Percentiles rank a stretch among this genome's conserved stretches.
These are phyloP conservation scores for Enteromius fasciolatus DNA, from an alignment of 2,797 vertebrate genomes.

Conservation along the genomic window DNA sequence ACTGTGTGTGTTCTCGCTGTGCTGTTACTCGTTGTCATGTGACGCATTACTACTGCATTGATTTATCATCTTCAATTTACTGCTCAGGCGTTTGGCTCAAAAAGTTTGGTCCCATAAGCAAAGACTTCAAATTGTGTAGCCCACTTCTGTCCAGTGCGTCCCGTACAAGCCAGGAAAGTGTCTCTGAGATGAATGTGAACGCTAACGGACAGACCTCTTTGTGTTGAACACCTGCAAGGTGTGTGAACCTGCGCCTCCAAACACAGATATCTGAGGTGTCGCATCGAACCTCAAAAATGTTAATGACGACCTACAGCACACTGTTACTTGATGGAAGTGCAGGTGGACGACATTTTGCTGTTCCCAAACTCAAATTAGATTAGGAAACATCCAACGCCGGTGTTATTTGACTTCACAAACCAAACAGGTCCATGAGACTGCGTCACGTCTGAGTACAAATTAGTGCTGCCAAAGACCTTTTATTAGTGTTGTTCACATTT, in stretches of 20 bases:
- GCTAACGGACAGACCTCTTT: background rate
- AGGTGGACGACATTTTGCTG: background rate
- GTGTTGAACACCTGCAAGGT: background rate
- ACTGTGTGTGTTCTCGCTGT: background rate
- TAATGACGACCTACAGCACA: background rate
- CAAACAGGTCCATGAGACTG: background rate
- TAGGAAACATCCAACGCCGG: background rate
- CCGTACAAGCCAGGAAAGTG: background rate
- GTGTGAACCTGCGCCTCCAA: background rate
- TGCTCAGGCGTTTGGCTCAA: background rate
- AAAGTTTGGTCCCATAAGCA: background rate
- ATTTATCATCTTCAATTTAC: background rate
- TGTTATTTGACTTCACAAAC: background rate
- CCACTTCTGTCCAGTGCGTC: background rate
- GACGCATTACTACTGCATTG: background rate
- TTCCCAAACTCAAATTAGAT: background rate
- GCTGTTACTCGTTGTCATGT: background rate
- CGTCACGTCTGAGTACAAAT: too few species aligned
- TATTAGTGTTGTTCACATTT: background rate
- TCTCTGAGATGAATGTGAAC: background rate
- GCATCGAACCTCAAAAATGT: background rate
- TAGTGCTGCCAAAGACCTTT: background rate
- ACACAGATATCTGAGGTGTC: background rate
- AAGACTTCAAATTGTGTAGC: background rate
- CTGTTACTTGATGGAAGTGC: background rate